phyloP scores from a whole-genome alignment of 2,797 vertebrate species.

The Neomorphus geoffroyi region DNA sequence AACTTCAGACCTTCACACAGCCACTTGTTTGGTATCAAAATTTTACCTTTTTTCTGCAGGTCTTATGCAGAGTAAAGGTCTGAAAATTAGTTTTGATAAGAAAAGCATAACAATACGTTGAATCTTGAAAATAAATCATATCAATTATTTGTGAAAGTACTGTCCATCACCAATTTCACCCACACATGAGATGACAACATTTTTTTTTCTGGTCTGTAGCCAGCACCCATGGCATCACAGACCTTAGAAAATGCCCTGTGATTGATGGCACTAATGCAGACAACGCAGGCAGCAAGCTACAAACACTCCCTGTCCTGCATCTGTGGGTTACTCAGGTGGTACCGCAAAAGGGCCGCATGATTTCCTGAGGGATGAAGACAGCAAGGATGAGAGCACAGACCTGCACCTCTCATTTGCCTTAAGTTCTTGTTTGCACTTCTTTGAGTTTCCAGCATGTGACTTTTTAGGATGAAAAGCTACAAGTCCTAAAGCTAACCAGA shows the following conservation, averaged over 20 bases:
- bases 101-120: neutral
- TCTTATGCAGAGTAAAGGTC: neutral
- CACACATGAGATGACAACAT: neutral
- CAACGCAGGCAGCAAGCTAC: neutral
- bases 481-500: neutral
- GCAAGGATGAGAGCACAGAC: neutral
- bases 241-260: neutral
- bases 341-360: neutral
- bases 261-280: neutral
- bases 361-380: neutral
- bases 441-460: neutral
- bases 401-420: neutral
- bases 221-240: neutral
- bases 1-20: neutral
- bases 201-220: neutral
- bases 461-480: neutral
- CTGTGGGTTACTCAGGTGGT: neutral
- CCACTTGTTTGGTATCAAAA: neutral
- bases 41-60: neutral
- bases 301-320: neutral
- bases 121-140: neutral
- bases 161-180: neutral
- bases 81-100: neutral
- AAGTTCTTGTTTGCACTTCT: neutral
- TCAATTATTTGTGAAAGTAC: neutral